Evolutionary conservation across 1,140 invertebrate genomes (phyloP).

Genomic region (Asobara japonica): DNA sequence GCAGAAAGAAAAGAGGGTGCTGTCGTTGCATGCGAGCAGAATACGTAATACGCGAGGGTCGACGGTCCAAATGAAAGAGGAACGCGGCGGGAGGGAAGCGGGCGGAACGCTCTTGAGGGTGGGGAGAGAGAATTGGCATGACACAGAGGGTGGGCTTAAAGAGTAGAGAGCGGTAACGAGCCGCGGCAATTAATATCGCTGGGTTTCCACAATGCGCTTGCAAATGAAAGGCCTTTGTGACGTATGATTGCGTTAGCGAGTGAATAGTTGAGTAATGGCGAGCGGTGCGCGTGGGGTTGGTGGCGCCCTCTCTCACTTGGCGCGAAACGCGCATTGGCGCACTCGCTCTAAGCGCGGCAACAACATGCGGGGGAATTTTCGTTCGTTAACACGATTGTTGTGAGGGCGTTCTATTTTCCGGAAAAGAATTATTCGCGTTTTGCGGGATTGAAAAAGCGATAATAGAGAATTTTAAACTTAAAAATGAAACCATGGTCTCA

Average conservation of each 20-base stretch:
- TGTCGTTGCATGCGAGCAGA: slow-evolving; percentile 33
- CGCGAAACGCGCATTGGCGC: not conserved
- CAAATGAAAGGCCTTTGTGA: slow-evolving; percentile 69
- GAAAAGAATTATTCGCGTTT: not conserved
- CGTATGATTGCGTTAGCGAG: slow-evolving; percentile 67
- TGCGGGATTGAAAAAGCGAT: no score
- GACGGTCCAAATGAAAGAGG: slow-evolving; percentile 27
- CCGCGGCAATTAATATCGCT: slow-evolving; percentile 67
- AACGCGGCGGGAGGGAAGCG: slow-evolving; percentile 19
- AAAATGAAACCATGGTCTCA: no score
- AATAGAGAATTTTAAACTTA: no score
- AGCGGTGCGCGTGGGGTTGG: slow-evolving; percentile 54
- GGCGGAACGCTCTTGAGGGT: slow-evolving; percentile 45
- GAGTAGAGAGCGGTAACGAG: slow-evolving; percentile 55
- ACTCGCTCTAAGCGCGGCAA: slow-evolving; percentile 5
- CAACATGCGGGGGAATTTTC: slow-evolving; percentile 16
- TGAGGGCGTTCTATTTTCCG: not conserved
- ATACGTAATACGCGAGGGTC: slow-evolving; percentile 38
- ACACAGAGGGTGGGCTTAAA: slow-evolving; percentile 20
- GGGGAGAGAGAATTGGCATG: slow-evolving; percentile 29
- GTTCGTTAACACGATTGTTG: slow-evolving; percentile 25
- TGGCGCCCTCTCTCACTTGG: slow-evolving; percentile 28
- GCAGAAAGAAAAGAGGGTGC: not conserved
- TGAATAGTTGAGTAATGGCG: slow-evolving; percentile 68
- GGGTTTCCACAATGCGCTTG: slow-evolving; percentile 68